Conservation (phyloP, 2,888 invertebrate species). For the Periphyllus acericola region DNA sequence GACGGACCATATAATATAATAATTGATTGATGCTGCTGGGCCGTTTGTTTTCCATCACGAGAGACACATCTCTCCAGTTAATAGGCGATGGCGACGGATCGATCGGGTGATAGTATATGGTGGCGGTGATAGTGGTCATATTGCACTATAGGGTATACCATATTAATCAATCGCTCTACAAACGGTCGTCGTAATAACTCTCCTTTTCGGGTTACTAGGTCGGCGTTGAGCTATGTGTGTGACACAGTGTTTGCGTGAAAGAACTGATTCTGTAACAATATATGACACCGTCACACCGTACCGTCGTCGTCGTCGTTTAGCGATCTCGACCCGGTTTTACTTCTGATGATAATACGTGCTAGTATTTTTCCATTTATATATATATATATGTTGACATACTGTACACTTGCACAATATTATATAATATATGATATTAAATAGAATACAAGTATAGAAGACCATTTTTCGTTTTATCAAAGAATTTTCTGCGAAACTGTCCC, state of each 20-base stretch:
- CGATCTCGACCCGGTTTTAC: conserved; percentile 4
- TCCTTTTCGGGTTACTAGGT: conserved; percentile 36
- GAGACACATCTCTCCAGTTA: not conserved
- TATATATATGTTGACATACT: too few species aligned
- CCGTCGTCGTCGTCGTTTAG: conserved; percentile 2
- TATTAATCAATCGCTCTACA: not conserved
- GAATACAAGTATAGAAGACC: not conserved
- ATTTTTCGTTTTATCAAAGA: not conserved
- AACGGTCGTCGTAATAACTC: not conserved
- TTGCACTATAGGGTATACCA: not conserved
- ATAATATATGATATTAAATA: not conserved
- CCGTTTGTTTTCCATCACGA: not conserved
- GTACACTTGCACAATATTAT: not conserved
- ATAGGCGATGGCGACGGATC: not conserved
- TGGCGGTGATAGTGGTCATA: not conserved
- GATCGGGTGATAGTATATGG: not conserved
- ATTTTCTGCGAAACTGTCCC: not conserved
- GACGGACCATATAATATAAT: not conserved
- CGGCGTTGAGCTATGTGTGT: not conserved
- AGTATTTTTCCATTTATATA: not conserved
- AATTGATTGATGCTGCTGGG: not conserved
- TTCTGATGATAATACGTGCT: not conserved
- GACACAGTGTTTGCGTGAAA: not conserved
- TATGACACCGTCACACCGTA: conserved; percentile 1
- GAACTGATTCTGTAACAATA: not conserved